Conservation (phyloP, 2,113 vertebrate species). For the Montifringilla adamsi region DNA sequence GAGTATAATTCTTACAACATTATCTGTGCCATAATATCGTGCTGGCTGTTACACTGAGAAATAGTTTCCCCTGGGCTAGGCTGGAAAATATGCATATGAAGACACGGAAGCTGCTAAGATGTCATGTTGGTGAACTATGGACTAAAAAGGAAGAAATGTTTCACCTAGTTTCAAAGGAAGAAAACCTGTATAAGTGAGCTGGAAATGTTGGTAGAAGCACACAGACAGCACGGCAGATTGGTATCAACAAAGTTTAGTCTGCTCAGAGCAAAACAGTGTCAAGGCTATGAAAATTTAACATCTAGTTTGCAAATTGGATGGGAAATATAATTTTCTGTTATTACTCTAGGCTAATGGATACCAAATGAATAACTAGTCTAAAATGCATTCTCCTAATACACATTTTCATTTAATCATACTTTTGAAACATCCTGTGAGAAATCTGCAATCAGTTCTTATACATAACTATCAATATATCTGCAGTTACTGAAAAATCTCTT, state of each 20-base stretch:
- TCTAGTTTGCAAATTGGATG: neutral
- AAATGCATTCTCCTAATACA: neutral
- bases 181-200: neutral
- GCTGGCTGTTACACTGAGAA: neutral
- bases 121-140: neutral
- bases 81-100: constrained; percentile 13
- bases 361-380: neutral
- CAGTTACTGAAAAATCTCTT: neutral
- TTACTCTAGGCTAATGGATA: neutral
- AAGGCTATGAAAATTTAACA: neutral
- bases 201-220: neutral
- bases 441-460: neutral
- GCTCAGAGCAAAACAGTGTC: neutral
- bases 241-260: neutral
- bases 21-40: neutral
- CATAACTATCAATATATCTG: neutral
- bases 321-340: neutral
- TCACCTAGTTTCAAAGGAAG: neutral
- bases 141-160: neutral
- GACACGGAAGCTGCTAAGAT: neutral
- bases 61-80: neutral
- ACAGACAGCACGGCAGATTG: neutral
- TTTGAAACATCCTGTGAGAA: neutral
- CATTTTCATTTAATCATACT: neutral
- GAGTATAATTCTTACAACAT: neutral